Conservation (phyloP, 2,888 invertebrate species). For the Xylota sylvarum region DNA sequence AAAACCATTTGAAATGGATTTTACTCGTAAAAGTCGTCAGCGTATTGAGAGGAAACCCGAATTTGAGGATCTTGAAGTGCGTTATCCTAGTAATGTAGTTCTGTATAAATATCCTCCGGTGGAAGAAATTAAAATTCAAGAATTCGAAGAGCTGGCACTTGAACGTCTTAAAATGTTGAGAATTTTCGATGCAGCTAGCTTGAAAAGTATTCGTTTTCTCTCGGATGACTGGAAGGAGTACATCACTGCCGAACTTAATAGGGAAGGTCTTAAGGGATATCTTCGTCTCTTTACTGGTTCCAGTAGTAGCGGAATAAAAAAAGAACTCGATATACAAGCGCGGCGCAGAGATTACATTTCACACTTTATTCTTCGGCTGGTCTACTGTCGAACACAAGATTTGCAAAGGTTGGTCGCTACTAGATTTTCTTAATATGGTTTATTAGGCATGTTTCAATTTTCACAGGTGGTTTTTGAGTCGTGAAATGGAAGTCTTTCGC, state of each 20-base stretch:
- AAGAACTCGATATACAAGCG: slow-evolving; percentile 88
- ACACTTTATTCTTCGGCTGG: slow-evolving; percentile 96
- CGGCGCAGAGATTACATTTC: slow-evolving; percentile 94
- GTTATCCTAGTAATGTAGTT: slow-evolving; percentile 91
- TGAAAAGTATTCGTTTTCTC: slow-evolving; percentile 87
- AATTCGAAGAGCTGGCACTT: slow-evolving; percentile 94
- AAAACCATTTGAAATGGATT: slow-evolving; percentile 80
- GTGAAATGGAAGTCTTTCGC: slow-evolving; percentile 96
- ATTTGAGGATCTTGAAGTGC: slow-evolving; percentile 85
- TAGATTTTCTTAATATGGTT: neutral
- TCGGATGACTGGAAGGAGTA: slow-evolving; percentile 89
- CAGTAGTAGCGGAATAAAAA: slow-evolving; percentile 80
- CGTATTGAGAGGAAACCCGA: slow-evolving; percentile 80
- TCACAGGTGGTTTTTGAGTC: slow-evolving; percentile 92
- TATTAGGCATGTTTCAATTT: neutral
- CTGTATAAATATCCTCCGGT: slow-evolving; percentile 92
- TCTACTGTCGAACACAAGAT: slow-evolving; percentile 95
- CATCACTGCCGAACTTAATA: slow-evolving; percentile 88
- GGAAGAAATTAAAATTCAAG: slow-evolving; percentile 90
- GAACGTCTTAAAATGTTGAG: slow-evolving; percentile 93
- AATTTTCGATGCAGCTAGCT: slow-evolving; percentile 90
- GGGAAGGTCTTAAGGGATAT: slow-evolving; percentile 89
- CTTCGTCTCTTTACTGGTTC: slow-evolving; percentile 87
- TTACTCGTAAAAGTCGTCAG: slow-evolving; percentile 80
- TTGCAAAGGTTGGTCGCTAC: slow-evolving; percentile 86